Evolutionary conservation across 2,113 vertebrate species (phyloP).

Genomic region (Tupaia tana): DNA sequence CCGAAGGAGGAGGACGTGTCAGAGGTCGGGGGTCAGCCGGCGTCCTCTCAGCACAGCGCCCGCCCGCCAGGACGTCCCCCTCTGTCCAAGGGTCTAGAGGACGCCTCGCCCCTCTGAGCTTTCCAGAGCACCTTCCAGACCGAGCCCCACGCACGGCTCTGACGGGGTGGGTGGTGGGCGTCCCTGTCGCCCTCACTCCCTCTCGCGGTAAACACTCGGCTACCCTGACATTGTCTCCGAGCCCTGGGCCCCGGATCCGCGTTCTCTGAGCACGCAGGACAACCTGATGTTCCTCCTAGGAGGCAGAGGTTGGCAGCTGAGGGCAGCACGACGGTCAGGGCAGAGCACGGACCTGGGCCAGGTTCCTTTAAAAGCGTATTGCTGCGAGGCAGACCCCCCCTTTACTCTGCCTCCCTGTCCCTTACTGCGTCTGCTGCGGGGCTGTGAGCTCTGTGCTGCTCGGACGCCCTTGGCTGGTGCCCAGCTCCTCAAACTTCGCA

Average conservation of each 20-base stretch:
- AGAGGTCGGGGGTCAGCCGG: too few relatives aligned
- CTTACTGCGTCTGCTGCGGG: neutral
- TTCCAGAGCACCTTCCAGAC: neutral
- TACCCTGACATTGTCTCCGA: too few relatives aligned
- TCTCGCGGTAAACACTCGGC: too few relatives aligned
- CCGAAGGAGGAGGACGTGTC: neutral
- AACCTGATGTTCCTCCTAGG: neutral
- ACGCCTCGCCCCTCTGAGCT: neutral
- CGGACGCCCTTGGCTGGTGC: too few relatives aligned
- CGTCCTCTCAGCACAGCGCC: too few relatives aligned
- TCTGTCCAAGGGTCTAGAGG: neutral
- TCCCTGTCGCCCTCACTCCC: too few relatives aligned
- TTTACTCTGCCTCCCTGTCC: neutral
- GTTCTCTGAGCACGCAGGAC: neutral
- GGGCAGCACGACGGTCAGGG: neutral
- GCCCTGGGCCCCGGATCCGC: too few relatives aligned
- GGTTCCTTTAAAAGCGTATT: neutral
- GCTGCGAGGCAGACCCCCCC: neutral
- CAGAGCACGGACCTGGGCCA: neutral
- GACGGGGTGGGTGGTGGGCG: too few relatives aligned
- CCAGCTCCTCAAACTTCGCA: too few relatives aligned
- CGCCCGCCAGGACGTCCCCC: too few relatives aligned
- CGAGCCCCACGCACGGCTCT: too few relatives aligned
- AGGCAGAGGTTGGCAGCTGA: neutral
- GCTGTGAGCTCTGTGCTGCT: too few relatives aligned